A percentile compares a stretch with the other conserved stretches of the same genome.
Evolutionary conservation across 2,797 vertebrate species (phyloP).

Genomic region (Gephyroberyx darwinii): DNA sequence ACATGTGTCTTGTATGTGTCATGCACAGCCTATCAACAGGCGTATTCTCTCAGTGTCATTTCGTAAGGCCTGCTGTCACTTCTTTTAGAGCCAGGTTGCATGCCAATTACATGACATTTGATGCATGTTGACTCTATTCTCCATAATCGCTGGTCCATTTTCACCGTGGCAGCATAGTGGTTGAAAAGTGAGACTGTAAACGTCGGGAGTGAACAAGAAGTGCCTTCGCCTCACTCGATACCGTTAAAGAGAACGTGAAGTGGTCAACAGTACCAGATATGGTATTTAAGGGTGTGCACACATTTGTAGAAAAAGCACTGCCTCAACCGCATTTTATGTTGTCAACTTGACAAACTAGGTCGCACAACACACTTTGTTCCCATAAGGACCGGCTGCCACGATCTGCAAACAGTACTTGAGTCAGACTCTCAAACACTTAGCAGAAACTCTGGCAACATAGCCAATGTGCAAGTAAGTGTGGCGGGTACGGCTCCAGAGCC

Average conservation of each 20-base stretch:
- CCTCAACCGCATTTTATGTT: neutral
- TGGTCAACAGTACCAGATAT: neutral
- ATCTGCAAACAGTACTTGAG: too few species aligned
- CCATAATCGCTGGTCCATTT: neutral
- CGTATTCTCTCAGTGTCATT: conserved; percentile 61
- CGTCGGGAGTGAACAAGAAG: neutral
- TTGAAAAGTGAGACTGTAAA: conserved; percentile 16
- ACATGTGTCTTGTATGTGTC: conserved; percentile 59
- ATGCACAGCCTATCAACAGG: conserved; percentile 54
- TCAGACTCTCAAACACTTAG: too few species aligned
- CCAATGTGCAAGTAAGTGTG: too few species aligned
- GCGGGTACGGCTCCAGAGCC: too few species aligned
- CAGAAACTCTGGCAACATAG: too few species aligned
- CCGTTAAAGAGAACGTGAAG: neutral
- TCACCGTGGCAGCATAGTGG: neutral
- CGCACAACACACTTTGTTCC: too few species aligned
- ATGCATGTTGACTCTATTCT: neutral
- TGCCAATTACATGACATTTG: conserved; percentile 34
- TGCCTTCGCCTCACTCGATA: conserved; percentile 2
- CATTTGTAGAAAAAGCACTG: neutral
- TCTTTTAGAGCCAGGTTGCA: conserved; percentile 10
- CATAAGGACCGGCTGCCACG: too few species aligned
- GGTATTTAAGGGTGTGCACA: too few species aligned
- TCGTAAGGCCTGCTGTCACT: conserved; percentile 26
- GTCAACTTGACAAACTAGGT: neutral